Evolutionary conservation across 2,888 invertebrate genomes (phyloP).

Genomic region (Oeneis ivallda): DNA sequence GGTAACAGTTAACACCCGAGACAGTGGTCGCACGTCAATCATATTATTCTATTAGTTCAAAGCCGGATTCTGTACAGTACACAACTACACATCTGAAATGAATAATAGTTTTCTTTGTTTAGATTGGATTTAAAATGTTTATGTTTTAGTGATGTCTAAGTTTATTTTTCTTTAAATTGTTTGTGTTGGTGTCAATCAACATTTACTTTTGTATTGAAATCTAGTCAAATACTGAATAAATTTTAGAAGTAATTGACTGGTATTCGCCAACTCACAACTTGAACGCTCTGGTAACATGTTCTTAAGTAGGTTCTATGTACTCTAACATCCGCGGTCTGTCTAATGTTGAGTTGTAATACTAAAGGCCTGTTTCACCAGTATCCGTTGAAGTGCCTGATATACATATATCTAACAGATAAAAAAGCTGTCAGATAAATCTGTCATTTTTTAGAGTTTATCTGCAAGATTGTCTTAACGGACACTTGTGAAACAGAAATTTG

Average conservation of each 20-base stretch:
- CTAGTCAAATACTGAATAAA: background rate
- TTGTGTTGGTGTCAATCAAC: background rate
- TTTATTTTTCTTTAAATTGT: background rate
- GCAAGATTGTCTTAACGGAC: too few species aligned
- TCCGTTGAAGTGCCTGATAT: too few species aligned
- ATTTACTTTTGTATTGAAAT: background rate
- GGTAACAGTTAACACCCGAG: conserved; percentile 43
- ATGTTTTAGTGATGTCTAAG: background rate
- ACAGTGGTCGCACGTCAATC: conserved; percentile 70
- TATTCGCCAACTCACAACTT: background rate
- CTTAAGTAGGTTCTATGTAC: background rate
- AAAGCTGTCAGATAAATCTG: too few species aligned
- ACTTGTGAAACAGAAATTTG: too few species aligned
- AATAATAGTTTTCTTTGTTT: conserved; percentile 40
- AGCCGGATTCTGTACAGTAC: conserved; percentile 74
- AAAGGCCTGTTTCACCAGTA: too few species aligned
- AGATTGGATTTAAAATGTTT: conserved; percentile 9
- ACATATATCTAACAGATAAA: too few species aligned
- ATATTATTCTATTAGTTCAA: conserved; percentile 72
- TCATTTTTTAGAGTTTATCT: too few species aligned
- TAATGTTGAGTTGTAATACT: background rate
- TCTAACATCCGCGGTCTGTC: background rate
- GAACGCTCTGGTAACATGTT: background rate
- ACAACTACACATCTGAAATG: conserved; percentile 49
- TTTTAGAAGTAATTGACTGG: background rate